phyloP scores from a whole-genome alignment of 92 coral and sea anemone genomes.

The Porites rus region DNA sequence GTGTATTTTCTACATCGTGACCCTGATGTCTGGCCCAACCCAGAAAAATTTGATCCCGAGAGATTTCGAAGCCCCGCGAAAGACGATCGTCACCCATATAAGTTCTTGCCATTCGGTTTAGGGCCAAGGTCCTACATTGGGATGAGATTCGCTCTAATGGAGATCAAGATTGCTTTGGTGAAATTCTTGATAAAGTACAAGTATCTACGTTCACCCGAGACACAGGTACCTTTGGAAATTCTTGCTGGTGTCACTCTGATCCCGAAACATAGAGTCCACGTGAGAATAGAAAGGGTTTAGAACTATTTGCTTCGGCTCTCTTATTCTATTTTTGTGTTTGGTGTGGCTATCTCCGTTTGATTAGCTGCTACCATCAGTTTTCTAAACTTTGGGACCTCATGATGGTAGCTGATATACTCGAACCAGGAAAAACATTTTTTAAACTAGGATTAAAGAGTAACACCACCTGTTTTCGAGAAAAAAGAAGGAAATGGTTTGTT shows the following conservation, averaged over 20 bases:
- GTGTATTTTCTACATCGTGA: slow-evolving; percentile 53
- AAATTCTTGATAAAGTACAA: slow-evolving; percentile 60
- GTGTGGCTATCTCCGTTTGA: neutral
- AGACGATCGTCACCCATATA: slow-evolving; percentile 71
- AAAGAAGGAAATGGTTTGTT: too few species aligned
- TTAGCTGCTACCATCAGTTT: neutral
- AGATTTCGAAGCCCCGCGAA: slow-evolving; percentile 67
- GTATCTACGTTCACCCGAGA: slow-evolving; percentile 57
- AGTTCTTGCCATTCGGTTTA: slow-evolving; percentile 71
- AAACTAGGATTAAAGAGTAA: too few species aligned
- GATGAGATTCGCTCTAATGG: slow-evolving; percentile 66
- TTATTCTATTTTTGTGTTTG: too few species aligned
- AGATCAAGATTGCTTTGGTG: slow-evolving; percentile 64
- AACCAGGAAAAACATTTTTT: too few species aligned
- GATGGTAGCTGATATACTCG: too few species aligned
- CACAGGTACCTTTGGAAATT: neutral
- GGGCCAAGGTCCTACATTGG: slow-evolving; percentile 82
- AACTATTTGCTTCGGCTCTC: neutral
- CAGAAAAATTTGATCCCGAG: slow-evolving; percentile 68
- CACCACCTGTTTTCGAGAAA: too few species aligned
- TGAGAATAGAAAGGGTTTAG: neutral
- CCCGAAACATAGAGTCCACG: neutral
- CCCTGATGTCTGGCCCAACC: slow-evolving; percentile 59
- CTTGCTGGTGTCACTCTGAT: neutral
- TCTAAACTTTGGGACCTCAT: too few species aligned